A percentile compares a stretch with the other conserved stretches of the same genome.
Evolutionary conservation across 2,113 vertebrate genomes (phyloP).

Genomic region (Pantherophis guttatus): DNA sequence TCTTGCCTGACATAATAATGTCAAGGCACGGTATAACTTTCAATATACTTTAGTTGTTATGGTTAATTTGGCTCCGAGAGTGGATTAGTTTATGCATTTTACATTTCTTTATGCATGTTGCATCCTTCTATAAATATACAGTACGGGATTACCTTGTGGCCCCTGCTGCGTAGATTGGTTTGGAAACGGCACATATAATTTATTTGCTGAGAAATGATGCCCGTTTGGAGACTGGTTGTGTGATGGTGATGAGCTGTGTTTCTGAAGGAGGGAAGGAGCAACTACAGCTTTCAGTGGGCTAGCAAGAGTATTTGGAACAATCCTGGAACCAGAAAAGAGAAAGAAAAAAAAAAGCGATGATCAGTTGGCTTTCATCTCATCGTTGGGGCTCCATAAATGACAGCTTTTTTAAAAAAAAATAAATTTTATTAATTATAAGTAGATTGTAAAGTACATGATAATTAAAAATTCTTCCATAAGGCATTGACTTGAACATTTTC

Average conservation of each 20-base stretch:
- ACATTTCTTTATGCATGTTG: background rate
- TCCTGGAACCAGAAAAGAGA: conserved; percentile 70
- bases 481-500: background rate
- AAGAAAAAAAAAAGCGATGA: background rate
- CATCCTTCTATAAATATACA: background rate
- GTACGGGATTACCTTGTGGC: conserved; percentile 64
- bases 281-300: conserved; percentile 80
- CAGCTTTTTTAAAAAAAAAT: background rate
- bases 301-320: conserved; percentile 77
- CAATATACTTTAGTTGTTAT: background rate
- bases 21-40: background rate
- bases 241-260: conserved; percentile 69
- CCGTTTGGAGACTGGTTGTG: conserved; percentile 69
- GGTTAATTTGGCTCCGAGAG: background rate
- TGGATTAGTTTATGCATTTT: background rate
- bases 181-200: conserved; percentile 77
- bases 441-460: background rate
- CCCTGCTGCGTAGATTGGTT: conserved; percentile 76
- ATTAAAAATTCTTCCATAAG: background rate
- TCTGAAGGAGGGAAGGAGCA: conserved; percentile 77
- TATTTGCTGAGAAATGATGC: conserved; percentile 76
- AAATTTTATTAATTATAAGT: background rate
- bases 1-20: background rate
- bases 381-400: background rate
- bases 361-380: conserved; percentile 36